A percentile compares a stretch with the other conserved stretches of the same genome.
phyloP scores from a whole-genome alignment of 2,113 vertebrate genomes.

The Nycticryphes semicollaris region DNA sequence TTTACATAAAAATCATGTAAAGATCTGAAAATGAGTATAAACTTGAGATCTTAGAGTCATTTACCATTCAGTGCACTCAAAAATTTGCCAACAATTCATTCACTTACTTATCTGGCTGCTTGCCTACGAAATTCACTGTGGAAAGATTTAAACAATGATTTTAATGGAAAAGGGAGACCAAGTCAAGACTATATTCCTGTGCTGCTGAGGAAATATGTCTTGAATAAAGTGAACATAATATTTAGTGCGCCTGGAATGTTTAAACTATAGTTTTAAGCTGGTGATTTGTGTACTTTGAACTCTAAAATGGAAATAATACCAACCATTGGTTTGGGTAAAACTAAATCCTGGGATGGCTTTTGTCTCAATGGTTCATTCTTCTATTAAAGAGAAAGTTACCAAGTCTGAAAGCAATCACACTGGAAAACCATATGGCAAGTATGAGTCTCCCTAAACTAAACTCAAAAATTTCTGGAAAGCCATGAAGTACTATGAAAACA shows the following conservation, averaged over 20 bases:
- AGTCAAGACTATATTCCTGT: background rate
- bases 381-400: background rate
- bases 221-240: background rate
- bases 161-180: background rate
- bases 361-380: background rate
- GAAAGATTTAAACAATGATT: background rate
- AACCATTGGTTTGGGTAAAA: background rate
- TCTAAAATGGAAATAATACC: background rate
- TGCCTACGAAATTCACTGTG: background rate
- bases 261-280: background rate
- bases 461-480: background rate
- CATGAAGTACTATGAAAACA: background rate
- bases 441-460: background rate
- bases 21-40: background rate
- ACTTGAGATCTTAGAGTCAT: background rate
- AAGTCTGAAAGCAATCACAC: background rate
- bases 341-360: background rate
- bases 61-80: background rate
- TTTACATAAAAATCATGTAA: background rate
- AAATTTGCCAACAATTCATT: background rate
- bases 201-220: background rate
- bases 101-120: background rate
- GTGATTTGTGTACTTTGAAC: slow-evolving; percentile 19
- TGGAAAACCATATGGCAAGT: background rate
- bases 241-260: background rate